Base-by-base conservation (phyloP, 2,888 invertebrate species). In the Terebella lapidaria region DNA sequence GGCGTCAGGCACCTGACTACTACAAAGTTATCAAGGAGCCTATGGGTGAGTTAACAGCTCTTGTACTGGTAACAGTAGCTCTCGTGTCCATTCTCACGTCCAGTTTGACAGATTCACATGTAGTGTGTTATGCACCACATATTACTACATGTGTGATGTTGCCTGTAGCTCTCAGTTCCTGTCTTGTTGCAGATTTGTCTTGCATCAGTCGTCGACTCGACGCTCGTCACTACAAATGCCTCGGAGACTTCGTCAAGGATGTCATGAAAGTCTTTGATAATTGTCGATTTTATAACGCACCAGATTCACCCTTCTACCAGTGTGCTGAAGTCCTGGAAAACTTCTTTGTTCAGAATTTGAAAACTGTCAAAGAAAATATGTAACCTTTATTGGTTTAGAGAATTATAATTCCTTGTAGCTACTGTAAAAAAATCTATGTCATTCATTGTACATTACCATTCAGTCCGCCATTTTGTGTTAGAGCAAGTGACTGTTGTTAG, bases 191-290 rank as follows among this genome's bases (percentile, higher is more conserved):
- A 96, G 96, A 97, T 87, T 84, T 97, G 71, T 90, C 92, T 81
- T 92, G 91, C 72, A 90, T 97, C 71, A 93, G 94, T 82, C 84
- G 68, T 20, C 76, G 77, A 83, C 88, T 95, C 78, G 88, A 88
- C 75, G 88, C 88, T 71, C 87, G 88, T 76, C 85, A 84, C 55
- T 96, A 96, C 81, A 88, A 87, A 76, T 90, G 89, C 78, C 84
- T 96, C 71, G 90, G 91, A 79, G 94, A 97, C 79, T 95, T 96
- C 82, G 92, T 95, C 76, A 92, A 92, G 79, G 97, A 97, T 81
- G 92, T 96, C 88, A 94, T 93, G 66, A 93, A 94, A 83, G 94
- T 99, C 78, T 96, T 97, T 83, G 95, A 97, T 84, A 99, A 99
- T 83, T 97, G 97, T 85, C 89, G 96, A 69, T 92, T 93, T 79